These are phyloP conservation scores for Prosopocoilus inquinatus DNA, from an alignment of 2,888 invertebrate species.

Conservation along the genomic window DNA sequence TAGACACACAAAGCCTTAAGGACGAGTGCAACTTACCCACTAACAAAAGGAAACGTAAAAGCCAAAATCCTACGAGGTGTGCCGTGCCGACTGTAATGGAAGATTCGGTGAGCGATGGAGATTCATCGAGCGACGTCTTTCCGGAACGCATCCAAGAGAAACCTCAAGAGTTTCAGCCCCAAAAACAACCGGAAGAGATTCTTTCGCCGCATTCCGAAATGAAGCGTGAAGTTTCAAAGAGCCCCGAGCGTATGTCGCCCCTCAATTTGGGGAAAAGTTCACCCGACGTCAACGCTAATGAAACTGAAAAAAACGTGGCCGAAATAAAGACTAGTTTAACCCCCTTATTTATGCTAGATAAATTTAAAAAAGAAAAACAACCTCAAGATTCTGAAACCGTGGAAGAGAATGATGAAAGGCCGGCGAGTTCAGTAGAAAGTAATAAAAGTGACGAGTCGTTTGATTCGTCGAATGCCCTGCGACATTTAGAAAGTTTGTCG, in stretches of 20 bases:
- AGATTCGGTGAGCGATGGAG: slow-evolving; percentile 59
- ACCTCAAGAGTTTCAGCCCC: not conserved
- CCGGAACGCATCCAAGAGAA: slow-evolving; percentile 15
- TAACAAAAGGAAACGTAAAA: slow-evolving; percentile 83
- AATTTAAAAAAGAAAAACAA: slow-evolving; percentile 48
- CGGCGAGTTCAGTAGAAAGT: slow-evolving; percentile 57
- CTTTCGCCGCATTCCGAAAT: not conserved
- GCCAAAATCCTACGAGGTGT: slow-evolving; percentile 81
- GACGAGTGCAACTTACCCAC: slow-evolving; percentile 60
- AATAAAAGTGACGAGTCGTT: slow-evolving; percentile 60
- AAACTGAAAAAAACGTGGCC: slow-evolving; percentile 41
- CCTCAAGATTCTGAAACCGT: slow-evolving; percentile 45
- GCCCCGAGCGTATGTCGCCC: slow-evolving; percentile 40
- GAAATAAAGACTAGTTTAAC: slow-evolving; percentile 50
- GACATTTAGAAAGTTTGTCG: slow-evolving; percentile 76
- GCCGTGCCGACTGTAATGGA: slow-evolving; percentile 59
- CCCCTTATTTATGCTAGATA: slow-evolving; percentile 47
- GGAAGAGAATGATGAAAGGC: slow-evolving; percentile 48
- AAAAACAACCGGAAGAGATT: slow-evolving; percentile 6
- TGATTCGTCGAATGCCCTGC: slow-evolving; percentile 68
- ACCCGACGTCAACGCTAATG: slow-evolving; percentile 50
- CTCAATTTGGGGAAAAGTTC: slow-evolving; percentile 52
- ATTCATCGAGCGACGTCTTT: slow-evolving; percentile 59
- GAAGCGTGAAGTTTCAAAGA: slow-evolving; percentile 15
- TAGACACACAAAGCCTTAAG: slow-evolving; percentile 56